These are phyloP conservation scores for Pachyuromys duprasi DNA, from an alignment of 2,797 vertebrate species.

Conservation along the genomic window DNA sequence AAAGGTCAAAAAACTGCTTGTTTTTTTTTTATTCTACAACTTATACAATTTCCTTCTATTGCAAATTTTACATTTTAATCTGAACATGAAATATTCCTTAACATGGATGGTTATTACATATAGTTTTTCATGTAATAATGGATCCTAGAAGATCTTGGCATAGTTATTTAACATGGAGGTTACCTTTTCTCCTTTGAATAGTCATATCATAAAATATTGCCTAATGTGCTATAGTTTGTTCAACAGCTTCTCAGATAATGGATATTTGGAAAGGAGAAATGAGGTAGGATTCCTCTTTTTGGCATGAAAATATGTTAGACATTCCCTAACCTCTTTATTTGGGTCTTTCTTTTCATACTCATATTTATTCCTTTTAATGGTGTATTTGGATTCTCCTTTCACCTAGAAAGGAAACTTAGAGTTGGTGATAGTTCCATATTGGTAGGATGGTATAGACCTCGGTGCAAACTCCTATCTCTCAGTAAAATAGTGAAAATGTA, in stretches of 20 bases:
- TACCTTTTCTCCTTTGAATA: background rate
- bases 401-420: background rate
- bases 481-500: background rate
- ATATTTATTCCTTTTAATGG: background rate
- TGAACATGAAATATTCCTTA: slow-evolving; percentile 16
- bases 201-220: background rate
- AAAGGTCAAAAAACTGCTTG: background rate
- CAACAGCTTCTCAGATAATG: background rate
- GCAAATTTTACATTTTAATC: background rate
- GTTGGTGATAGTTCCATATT: background rate
- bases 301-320: background rate
- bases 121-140: background rate
- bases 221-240: background rate
- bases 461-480: background rate
- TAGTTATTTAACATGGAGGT: background rate
- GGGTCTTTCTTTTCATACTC: background rate
- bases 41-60: background rate
- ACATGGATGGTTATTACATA: background rate
- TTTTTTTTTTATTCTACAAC: slow-evolving; percentile 34
- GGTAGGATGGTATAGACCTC: background rate
- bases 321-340: background rate
- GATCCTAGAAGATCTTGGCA: background rate
- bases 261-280: background rate
- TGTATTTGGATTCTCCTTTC: background rate
- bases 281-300: background rate